These are phyloP conservation scores for Drosophila quadrilineata DNA, from an alignment of 1,140 invertebrate genomes.

Conservation along the genomic window DNA sequence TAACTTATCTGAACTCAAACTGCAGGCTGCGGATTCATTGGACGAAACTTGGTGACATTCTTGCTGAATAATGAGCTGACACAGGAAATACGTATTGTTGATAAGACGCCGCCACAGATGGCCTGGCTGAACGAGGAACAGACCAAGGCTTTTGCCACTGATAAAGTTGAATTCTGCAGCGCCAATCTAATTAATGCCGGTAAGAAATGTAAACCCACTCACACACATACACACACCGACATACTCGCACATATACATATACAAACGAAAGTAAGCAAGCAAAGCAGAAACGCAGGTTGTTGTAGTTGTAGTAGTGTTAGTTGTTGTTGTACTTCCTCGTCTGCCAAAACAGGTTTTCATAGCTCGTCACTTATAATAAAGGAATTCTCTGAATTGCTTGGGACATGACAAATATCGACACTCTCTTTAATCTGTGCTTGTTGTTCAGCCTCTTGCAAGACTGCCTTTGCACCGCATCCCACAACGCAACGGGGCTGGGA, in stretches of 20 bases:
- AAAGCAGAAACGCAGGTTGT: too few species aligned
- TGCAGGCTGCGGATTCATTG: constrained; percentile 93
- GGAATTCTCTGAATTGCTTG: too few species aligned
- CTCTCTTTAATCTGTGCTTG: constrained; percentile 29
- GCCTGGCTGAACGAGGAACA: constrained; percentile 92
- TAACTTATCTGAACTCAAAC: constrained; percentile 17
- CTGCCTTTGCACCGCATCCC: constrained; percentile 86
- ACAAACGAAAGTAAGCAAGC: too few species aligned
- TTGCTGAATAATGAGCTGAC: constrained; percentile 90
- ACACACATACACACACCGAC: constrained; percentile 23
- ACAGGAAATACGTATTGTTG: constrained; percentile 89
- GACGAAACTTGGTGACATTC: constrained; percentile 92
- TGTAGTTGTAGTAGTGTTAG: too few species aligned
- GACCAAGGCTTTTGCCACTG: constrained; percentile 86
- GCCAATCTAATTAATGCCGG: constrained; percentile 94
- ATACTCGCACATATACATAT: too few species aligned
- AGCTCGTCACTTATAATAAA: too few species aligned
- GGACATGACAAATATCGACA: too few species aligned
- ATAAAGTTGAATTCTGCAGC: constrained; percentile 93
- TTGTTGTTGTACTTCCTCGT: background rate
- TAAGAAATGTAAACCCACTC: constrained; percentile 82
- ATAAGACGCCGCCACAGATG: constrained; percentile 95
- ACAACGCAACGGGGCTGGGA: constrained; percentile 84
- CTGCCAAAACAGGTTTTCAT: constrained; percentile 58
- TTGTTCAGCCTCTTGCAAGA: constrained; percentile 87